phyloP scores from a whole-genome alignment of 2,113 vertebrate genomes.

The Grammomys dolichurus region DNA sequence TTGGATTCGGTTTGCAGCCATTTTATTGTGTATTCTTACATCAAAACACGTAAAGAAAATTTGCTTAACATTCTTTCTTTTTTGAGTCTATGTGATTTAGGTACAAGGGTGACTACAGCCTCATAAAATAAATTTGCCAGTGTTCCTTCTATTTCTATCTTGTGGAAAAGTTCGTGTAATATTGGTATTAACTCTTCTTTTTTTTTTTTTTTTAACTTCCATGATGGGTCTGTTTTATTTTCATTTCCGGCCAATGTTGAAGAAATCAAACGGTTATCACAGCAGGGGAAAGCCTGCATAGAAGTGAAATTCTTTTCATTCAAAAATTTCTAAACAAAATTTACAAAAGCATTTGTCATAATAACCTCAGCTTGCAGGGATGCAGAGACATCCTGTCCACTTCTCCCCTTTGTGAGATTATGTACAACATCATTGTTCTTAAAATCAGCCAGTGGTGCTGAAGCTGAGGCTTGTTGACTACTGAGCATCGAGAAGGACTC shows the following conservation, averaged over 20 bases:
- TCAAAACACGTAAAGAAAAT: too few species aligned
- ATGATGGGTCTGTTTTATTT: slow-evolving; percentile 64
- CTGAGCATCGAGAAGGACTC: neutral
- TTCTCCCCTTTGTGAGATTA: neutral
- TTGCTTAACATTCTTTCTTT: too few species aligned
- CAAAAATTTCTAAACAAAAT: slow-evolving; percentile 70
- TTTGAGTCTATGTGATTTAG: too few species aligned
- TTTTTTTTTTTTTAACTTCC: too few species aligned
- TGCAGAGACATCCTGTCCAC: slow-evolving; percentile 6
- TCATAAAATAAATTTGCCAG: too few species aligned
- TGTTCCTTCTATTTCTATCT: too few species aligned
- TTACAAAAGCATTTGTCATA: slow-evolving; percentile 63
- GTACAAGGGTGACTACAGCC: too few species aligned
- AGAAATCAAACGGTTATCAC: slow-evolving; percentile 64
- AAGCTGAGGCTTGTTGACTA: neutral
- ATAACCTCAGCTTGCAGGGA: slow-evolving; percentile 12
- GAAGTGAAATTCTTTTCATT: slow-evolving; percentile 68
- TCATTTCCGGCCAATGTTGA: neutral
- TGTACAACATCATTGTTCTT: neutral
- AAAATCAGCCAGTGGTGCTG: neutral
- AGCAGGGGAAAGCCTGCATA: slow-evolving; percentile 55
- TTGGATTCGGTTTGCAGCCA: too few species aligned
- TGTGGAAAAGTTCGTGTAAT: too few species aligned
- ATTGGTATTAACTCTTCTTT: too few species aligned
- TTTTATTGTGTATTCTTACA: too few species aligned